Percentiles rank a stretch among this genome's conserved stretches.
These are phyloP conservation scores for Chloroceryle amazona DNA, from an alignment of 2,797 vertebrate genomes.

Conservation along the genomic window DNA sequence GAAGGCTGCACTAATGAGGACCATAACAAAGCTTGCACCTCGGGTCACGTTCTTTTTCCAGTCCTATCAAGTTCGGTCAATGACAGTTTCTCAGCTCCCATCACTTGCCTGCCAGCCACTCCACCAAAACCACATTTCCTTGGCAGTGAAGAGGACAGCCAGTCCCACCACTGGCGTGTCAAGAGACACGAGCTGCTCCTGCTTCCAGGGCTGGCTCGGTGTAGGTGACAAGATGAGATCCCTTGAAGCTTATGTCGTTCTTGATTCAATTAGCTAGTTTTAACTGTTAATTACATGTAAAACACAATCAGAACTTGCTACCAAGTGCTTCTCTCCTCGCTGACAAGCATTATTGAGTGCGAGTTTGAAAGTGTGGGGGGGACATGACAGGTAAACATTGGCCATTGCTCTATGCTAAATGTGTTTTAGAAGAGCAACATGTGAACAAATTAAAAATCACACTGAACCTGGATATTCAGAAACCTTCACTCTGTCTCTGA, in stretches of 20 bases:
- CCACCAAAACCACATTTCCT: background rate
- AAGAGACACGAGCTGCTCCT: background rate
- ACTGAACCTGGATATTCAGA: background rate
- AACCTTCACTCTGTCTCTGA: background rate
- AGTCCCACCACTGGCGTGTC: rapidly evolving
- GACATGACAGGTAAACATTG: background rate
- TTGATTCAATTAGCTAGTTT: background rate
- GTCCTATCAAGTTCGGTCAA: background rate
- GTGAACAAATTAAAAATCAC: background rate
- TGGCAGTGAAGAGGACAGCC: background rate
- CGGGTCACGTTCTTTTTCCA: background rate
- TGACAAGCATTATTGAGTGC: background rate
- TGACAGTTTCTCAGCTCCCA: background rate
- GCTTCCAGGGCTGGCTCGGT: background rate
- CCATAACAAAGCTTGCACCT: slow-evolving; percentile 3
- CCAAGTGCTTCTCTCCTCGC: background rate
- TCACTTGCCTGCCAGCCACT: background rate
- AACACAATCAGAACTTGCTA: rapidly evolving
- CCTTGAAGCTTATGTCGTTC: background rate
- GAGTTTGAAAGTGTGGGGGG: background rate
- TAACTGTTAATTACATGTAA: background rate
- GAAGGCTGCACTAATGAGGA: background rate
- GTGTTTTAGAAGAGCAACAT: background rate
- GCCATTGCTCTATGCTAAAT: background rate
- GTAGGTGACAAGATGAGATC: background rate